A percentile compares a stretch with the other conserved stretches of the same genome.
These are phyloP conservation scores for Calyptommatus sinebrachiatus DNA, from an alignment of 2,113 vertebrate genomes.

Conservation along the genomic window DNA sequence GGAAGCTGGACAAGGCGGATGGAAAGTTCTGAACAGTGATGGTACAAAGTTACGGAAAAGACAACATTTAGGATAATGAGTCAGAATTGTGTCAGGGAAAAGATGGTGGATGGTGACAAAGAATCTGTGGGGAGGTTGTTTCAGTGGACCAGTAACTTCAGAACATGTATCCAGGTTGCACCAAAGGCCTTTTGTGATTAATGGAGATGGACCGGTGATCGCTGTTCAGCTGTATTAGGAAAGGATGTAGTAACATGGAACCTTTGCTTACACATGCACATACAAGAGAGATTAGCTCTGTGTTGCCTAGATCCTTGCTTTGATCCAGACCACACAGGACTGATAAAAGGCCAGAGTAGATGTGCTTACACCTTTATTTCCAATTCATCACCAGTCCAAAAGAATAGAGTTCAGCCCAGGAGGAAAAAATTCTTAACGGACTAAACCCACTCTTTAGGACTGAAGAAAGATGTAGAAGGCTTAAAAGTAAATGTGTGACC, in stretches of 20 bases:
- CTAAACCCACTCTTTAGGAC: no score
- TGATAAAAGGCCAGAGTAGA: neutral
- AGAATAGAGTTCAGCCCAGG: no score
- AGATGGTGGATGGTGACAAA: neutral
- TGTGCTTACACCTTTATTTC: no score
- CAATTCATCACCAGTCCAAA: no score
- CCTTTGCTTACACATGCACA: no score
- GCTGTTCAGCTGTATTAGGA: neutral
- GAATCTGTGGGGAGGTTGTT: neutral
- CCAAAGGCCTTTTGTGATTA: neutral
- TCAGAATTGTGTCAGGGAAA: neutral
- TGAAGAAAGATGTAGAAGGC: no score
- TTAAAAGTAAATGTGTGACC: no score
- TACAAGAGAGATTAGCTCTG: neutral
- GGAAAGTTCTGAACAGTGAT: neutral
- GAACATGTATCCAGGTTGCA: neutral
- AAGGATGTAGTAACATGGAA: neutral
- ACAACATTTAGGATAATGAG: no score
- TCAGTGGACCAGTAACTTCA: neutral
- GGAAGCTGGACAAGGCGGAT: slow-evolving; percentile 32
- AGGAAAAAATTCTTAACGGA: no score
- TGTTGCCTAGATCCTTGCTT: neutral
- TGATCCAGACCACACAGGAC: neutral
- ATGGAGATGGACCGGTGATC: neutral
- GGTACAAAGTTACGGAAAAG: neutral